phyloP scores from a whole-genome alignment of 2,113 vertebrate species.

The Circaetus cinerascens region DNA sequence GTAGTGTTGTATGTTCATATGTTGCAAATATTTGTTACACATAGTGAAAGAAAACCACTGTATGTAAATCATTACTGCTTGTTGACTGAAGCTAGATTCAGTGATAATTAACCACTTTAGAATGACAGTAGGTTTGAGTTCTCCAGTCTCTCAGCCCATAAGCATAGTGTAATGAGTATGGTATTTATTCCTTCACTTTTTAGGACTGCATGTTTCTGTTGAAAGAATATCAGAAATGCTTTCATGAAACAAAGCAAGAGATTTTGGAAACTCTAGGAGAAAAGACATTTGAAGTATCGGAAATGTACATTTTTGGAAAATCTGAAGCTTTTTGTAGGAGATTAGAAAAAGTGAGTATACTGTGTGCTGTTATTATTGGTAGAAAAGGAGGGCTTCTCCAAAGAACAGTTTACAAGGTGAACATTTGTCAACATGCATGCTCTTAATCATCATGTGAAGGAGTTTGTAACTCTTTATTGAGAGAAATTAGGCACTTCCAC shows the following conservation, averaged over 20 bases:
- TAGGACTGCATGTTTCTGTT: conserved; percentile 80
- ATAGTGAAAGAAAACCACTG: neutral
- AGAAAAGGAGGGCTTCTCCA: neutral
- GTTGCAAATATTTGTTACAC: neutral
- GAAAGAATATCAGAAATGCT: conserved; percentile 80
- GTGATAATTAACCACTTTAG: neutral
- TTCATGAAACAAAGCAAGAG: conserved; percentile 74
- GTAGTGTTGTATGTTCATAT: neutral
- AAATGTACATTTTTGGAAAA: conserved; percentile 82
- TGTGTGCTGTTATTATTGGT: neutral
- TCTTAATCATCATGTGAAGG: neutral
- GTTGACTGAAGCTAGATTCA: neutral
- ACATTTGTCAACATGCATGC: neutral
- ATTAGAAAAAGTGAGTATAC: conserved; percentile 78
- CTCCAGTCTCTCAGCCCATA: neutral
- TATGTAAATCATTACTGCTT: neutral
- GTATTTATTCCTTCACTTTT: neutral
- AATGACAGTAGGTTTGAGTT: neutral
- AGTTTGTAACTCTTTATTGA: neutral
- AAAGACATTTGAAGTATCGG: conserved; percentile 78
- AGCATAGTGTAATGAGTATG: neutral
- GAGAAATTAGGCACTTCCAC: neutral
- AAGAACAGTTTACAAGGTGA: neutral
- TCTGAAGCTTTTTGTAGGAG: conserved; percentile 83
- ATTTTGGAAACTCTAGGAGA: conserved; percentile 67